Conservation (phyloP, 2,888 invertebrate genomes). For the Ceriagrion tenellum region DNA sequence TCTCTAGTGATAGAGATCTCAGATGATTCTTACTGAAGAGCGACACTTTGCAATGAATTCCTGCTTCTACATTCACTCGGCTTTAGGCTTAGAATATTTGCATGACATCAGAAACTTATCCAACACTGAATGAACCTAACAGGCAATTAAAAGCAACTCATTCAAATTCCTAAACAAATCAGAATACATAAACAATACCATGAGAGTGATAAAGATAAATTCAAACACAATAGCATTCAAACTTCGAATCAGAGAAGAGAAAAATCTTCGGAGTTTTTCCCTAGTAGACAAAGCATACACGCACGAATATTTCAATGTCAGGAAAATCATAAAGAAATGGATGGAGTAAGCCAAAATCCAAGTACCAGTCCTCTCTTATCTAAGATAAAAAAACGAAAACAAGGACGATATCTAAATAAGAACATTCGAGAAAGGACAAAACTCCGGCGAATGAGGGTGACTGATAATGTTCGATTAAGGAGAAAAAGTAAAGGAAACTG, state of each 20-base stretch:
- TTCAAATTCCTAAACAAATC: no score
- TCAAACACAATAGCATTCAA: no score
- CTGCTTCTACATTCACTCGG: no score
- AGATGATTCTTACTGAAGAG: no score
- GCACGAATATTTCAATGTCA: background rate
- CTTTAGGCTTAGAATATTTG: no score
- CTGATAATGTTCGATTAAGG: constrained; percentile 11
- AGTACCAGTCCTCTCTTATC: background rate
- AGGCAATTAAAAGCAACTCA: no score
- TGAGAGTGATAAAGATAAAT: no score
- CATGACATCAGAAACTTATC: no score
- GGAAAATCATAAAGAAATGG: background rate
- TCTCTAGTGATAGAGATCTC: no score
- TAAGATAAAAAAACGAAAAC: background rate
- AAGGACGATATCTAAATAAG: background rate
- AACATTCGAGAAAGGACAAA: background rate
- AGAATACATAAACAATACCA: no score
- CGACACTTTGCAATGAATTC: no score
- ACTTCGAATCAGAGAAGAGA: background rate
- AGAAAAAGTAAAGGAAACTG: background rate
- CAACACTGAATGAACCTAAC: no score
- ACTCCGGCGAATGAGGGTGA: background rate
- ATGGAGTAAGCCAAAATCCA: background rate
- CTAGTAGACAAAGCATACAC: background rate
- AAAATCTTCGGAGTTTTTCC: background rate